phyloP scores from a whole-genome alignment of 2,888 invertebrate species.

The Drosophila flavopinicola region DNA sequence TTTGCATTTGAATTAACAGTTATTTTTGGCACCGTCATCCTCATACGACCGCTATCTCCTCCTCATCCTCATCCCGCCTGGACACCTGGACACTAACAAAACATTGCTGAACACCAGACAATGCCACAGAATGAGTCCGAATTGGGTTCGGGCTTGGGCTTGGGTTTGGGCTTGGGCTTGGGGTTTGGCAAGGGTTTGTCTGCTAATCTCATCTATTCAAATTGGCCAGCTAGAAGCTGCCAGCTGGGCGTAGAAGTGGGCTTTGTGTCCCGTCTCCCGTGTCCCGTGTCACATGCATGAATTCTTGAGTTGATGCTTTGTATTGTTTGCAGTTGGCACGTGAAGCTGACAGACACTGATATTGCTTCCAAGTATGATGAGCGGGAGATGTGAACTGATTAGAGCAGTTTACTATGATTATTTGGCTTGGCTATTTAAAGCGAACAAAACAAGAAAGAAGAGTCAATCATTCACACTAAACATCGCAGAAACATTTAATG shows the following conservation, averaged over 20 bases:
- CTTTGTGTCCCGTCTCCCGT: neutral
- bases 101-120: slow-evolving; percentile 42
- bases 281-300: slow-evolving; percentile 37
- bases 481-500: too few relatives aligned
- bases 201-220: slow-evolving; percentile 71
- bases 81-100: slow-evolving; percentile 31
- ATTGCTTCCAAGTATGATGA: slow-evolving; percentile 2
- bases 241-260: slow-evolving; percentile 3
- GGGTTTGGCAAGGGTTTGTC: neutral
- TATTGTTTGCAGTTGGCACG: slow-evolving; percentile 27
- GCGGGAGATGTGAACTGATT: slow-evolving; percentile 1
- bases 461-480: too few relatives aligned
- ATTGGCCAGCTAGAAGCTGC: slow-evolving; percentile 44
- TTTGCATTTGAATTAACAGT: slow-evolving; percentile 79
- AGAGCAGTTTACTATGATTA: slow-evolving; percentile 11
- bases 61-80: too few relatives aligned
- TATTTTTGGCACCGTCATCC: slow-evolving; percentile 72
- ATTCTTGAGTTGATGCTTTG: slow-evolving; percentile 23
- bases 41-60: neutral
- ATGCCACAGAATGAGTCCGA: slow-evolving; percentile 37
- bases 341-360: slow-evolving; percentile 7
- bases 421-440: neutral
- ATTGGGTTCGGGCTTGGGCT: neutral
- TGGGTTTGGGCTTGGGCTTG: slow-evolving; percentile 1
- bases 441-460: too few relatives aligned